These are phyloP conservation scores for Ophraella communa DNA, from an alignment of 2,888 invertebrate genomes.

Conservation along the genomic window DNA sequence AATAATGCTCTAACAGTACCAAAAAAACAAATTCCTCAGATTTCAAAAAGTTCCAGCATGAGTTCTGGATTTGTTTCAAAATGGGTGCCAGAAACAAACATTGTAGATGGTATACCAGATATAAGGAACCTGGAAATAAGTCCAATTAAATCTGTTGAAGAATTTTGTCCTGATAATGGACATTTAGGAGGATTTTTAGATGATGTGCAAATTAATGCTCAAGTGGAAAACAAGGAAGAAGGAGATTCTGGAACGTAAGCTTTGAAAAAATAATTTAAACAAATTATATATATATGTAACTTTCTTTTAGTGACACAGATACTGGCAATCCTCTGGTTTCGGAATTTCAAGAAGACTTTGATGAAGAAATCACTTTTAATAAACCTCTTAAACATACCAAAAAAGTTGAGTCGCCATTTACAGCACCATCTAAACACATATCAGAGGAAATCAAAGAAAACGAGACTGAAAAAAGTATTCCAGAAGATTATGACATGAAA, in stretches of 20 bases:
- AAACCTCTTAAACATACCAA: slow-evolving; percentile 52
- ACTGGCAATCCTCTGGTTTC: slow-evolving; percentile 81
- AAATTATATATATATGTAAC: neutral
- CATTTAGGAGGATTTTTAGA: slow-evolving; percentile 77
- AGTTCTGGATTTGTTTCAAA: slow-evolving; percentile 54
- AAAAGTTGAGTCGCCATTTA: slow-evolving; percentile 48
- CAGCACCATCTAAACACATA: slow-evolving; percentile 33
- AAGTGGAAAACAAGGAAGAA: slow-evolving; percentile 56
- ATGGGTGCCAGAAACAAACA: slow-evolving; percentile 54
- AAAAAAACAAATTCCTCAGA: slow-evolving; percentile 28
- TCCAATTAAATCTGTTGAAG: slow-evolving; percentile 68
- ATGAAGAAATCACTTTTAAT: slow-evolving; percentile 63
- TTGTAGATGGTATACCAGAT: slow-evolving; percentile 53
- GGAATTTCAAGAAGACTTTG: slow-evolving; percentile 83
- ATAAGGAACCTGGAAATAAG: slow-evolving; percentile 50
- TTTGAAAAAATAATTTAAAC: neutral
- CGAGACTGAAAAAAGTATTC: slow-evolving; percentile 48
- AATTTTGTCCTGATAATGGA: slow-evolving; percentile 79
- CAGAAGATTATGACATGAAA: slow-evolving; percentile 59
- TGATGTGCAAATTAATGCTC: slow-evolving; percentile 62
- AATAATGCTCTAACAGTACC: slow-evolving; percentile 37
- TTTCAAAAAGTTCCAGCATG: slow-evolving; percentile 54
- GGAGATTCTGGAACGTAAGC: slow-evolving; percentile 66
- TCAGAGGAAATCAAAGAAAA: slow-evolving; percentile 50
- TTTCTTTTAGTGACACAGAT: slow-evolving; percentile 68